Base-by-base conservation (phyloP, 2,888 invertebrate genomes). In the Noctua pronuba region DNA sequence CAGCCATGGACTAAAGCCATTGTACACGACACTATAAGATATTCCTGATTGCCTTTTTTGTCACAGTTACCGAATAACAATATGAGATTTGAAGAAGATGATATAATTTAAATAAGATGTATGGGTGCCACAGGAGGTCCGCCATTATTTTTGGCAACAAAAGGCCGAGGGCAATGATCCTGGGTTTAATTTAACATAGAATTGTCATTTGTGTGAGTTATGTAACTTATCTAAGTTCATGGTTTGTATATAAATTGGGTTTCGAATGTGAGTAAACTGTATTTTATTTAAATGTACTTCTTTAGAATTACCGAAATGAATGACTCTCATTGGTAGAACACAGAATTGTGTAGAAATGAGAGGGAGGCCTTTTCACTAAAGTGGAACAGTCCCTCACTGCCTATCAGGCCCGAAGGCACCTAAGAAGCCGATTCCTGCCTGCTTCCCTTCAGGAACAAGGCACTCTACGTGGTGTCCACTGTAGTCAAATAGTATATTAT, bases 101-200 rank as follows among this genome's bases (percentile, higher is more conserved):
- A 80, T 84, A 65, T 75, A 41, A 44, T 46, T 70, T 72, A 64
- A 77, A 73, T 62, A 83, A 67, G 84, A 85, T 84, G 66, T 86
- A 87, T 87, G 46, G 62, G 66, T 69, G 62, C 77, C 67, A 55
- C 77, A 75, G 84, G 86, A 66, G 87, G 84, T 85, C 88, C 28
- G 72, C 67, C 74, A 75, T 87, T 82, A 64, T 77, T 82, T 78
- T 69, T 75, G 38, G 69, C 73, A 67, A 75, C 72, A 85, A 85
- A 75, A 80, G 55, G 64, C 13, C 38, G 81, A 80, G 86, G 82
- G 75, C 88, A 86, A 73, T 82, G 79, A 80, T 77, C 86, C 65
- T 79, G 0, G 10, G 49, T 72, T 52, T 21, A 46, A 44, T 79
- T 88, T 84, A 77, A 79, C 82, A 86, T 82, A 88, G 31, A 83